These are phyloP conservation scores for Sebastes hopkinsi DNA, from an alignment of 2,797 vertebrate genomes.

Conservation along the genomic window DNA sequence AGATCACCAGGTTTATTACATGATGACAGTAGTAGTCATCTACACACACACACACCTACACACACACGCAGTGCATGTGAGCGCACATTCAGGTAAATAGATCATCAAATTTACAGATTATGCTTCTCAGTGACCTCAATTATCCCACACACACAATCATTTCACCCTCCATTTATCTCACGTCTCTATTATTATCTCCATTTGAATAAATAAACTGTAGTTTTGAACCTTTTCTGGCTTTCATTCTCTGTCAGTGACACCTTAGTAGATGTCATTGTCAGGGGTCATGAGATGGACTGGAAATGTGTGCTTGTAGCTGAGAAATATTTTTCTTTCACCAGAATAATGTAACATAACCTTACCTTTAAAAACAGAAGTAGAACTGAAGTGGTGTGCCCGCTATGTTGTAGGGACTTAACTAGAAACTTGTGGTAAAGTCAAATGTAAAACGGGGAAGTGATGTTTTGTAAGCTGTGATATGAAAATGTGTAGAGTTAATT, in stretches of 20 bases:
- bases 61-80: not conserved
- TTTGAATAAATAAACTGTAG: not conserved
- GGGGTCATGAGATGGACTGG: no score
- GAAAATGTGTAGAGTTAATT: not conserved
- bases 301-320: not conserved
- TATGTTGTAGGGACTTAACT: not conserved
- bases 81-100: constrained; percentile 16
- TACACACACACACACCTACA: not conserved
- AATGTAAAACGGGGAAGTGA: not conserved
- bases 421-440: not conserved
- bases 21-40: not conserved
- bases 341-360: not conserved
- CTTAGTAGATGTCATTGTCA: not conserved
- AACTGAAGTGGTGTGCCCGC: not conserved
- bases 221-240: not conserved
- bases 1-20: not conserved
- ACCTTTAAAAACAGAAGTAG: not conserved
- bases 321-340: not conserved
- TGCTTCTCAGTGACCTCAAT: constrained; percentile 36
- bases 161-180: constrained; percentile 15
- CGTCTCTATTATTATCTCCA: not conserved
- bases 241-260: not conserved
- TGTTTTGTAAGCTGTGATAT: not conserved
- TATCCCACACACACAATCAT: constrained; percentile 34
- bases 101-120: constrained; percentile 29